Evolutionary conservation across 2,113 vertebrate species (phyloP).

Genomic region (Theristicus caerulescens): DNA sequence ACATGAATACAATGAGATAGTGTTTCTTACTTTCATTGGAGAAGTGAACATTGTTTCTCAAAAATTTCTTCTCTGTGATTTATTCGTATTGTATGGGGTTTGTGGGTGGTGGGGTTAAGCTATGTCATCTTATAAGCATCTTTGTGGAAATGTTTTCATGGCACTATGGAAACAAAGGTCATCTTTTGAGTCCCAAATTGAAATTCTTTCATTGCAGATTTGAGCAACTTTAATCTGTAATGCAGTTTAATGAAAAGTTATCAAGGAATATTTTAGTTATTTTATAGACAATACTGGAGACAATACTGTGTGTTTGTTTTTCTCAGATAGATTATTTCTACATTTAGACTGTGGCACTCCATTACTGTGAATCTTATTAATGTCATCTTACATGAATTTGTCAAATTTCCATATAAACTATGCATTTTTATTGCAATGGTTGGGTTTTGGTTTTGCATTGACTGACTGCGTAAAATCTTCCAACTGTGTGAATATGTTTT

Average conservation of each 20-base stretch:
- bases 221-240: background rate
- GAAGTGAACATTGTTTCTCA: background rate
- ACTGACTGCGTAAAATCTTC: background rate
- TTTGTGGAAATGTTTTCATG: background rate
- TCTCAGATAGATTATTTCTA: background rate
- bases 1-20: background rate
- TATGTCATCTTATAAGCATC: background rate
- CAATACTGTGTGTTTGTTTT: background rate
- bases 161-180: background rate
- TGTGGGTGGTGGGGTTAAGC: background rate
- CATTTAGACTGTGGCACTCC: background rate
- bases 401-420: background rate
- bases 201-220: background rate
- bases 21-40: background rate
- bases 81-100: background rate
- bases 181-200: background rate
- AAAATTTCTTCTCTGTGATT: background rate
- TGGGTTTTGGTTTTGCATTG: background rate
- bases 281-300: background rate
- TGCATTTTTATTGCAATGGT: background rate
- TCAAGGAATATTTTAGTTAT: background rate
- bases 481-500: background rate
- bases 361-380: background rate
- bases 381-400: fast-evolving
- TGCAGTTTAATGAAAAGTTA: background rate